These are phyloP conservation scores for Chrysopilus asiliformis DNA, from an alignment of 2,888 invertebrate genomes.

Conservation along the genomic window DNA sequence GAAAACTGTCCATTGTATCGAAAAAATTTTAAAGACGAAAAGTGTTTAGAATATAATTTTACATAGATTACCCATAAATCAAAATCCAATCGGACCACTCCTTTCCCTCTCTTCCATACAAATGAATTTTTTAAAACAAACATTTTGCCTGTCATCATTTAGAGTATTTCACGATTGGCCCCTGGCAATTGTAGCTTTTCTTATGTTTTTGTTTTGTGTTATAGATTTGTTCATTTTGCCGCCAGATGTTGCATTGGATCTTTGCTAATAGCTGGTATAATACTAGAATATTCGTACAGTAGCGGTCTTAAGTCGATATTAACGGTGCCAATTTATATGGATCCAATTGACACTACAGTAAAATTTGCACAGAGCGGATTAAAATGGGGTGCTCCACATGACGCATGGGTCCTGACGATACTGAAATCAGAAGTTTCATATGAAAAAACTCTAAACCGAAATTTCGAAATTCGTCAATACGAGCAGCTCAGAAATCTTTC, in stretches of 20 bases:
- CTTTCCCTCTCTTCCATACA: no score
- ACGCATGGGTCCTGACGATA: conserved; percentile 27
- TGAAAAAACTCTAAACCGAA: conserved; percentile 23
- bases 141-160: no score
- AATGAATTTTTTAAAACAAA: no score
- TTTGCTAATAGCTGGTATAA: conserved; percentile 27
- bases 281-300: conserved; percentile 31
- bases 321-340: conserved; percentile 26
- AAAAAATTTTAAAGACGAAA: no score
- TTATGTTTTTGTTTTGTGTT: no score
- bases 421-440: conserved; percentile 23
- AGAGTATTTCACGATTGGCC: no score
- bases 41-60: no score
- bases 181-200: no score
- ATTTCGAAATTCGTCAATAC: conserved; percentile 27
- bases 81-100: no score
- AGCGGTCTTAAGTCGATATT: conserved; percentile 30
- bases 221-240: conserved; percentile 23
- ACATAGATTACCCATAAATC: no score
- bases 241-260: conserved; percentile 25
- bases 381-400: conserved; percentile 31
- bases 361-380: conserved; percentile 26
- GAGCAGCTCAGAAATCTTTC: conserved; percentile 25
- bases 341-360: conserved; percentile 25
- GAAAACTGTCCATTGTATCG: no score